Conservation (phyloP, 2,888 invertebrate species). For the Sminthurinus aureus region DNA sequence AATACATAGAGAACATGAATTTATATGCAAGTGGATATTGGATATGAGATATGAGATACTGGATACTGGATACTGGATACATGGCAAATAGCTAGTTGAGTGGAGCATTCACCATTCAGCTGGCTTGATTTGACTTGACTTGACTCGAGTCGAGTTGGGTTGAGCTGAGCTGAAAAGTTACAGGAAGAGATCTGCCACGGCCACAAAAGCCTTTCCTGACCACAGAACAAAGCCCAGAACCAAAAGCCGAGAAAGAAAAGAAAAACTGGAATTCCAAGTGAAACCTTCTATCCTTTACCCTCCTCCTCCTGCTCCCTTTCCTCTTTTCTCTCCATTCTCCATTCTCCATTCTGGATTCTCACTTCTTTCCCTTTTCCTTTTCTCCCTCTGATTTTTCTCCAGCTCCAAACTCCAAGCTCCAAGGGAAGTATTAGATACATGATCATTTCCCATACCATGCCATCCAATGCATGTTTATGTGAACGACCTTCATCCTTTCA, state of each 20-base stretch:
- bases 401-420: background rate
- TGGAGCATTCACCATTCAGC: no score
- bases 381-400: background rate
- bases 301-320: background rate
- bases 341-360: background rate
- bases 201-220: constrained; percentile 34
- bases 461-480: no score
- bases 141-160: no score
- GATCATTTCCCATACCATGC: no score
- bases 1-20: background rate
- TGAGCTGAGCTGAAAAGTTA: constrained; percentile 22
- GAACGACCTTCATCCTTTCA: background rate
- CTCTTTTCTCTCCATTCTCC: background rate
- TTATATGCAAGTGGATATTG: background rate
- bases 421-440: no score
- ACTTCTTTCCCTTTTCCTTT: background rate
- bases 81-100: constrained; percentile 14
- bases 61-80: background rate
- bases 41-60: background rate
- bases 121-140: no score
- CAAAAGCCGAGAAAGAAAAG: background rate
- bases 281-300: no score
- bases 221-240: constrained; percentile 18
- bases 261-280: background rate
- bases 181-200: constrained; percentile 33